A percentile compares a stretch with the other conserved stretches of the same genome.
Evolutionary conservation across 2,888 invertebrate genomes (phyloP).

Genomic region (Rapana venosa): DNA sequence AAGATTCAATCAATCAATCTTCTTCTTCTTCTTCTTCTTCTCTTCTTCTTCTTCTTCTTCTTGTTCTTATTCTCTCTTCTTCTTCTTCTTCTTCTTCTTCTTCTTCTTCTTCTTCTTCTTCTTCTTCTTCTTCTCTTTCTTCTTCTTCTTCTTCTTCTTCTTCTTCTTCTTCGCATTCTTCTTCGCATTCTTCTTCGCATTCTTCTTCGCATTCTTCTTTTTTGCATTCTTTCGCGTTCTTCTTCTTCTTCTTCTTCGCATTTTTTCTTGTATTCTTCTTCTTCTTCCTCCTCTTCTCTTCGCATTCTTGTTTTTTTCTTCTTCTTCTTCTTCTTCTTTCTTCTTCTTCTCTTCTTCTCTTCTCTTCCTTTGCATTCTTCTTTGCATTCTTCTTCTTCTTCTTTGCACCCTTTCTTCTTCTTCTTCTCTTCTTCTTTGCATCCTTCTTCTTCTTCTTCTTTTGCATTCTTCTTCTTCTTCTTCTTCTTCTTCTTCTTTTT

Average conservation of each 20-base stretch:
- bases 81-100: no score
- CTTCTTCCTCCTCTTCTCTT: background rate
- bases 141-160: constrained; percentile 16
- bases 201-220: background rate
- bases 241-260: background rate
- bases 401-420: no score
- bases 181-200: background rate
- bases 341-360: background rate
- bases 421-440: no score
- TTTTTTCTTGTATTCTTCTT: background rate
- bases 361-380: background rate
- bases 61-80: no score
- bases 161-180: background rate
- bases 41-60: no score
- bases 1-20: no score
- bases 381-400: no score
- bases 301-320: background rate
- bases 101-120: no score
- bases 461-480: no score
- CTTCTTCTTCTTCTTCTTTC: constrained; percentile 2
- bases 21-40: no score
- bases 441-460: no score
- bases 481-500: no score
- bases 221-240: background rate
- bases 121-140: constrained; percentile 8